These are phyloP conservation scores for Platycnemis pennipes DNA, from an alignment of 2,888 invertebrate species.

Conservation along the genomic window DNA sequence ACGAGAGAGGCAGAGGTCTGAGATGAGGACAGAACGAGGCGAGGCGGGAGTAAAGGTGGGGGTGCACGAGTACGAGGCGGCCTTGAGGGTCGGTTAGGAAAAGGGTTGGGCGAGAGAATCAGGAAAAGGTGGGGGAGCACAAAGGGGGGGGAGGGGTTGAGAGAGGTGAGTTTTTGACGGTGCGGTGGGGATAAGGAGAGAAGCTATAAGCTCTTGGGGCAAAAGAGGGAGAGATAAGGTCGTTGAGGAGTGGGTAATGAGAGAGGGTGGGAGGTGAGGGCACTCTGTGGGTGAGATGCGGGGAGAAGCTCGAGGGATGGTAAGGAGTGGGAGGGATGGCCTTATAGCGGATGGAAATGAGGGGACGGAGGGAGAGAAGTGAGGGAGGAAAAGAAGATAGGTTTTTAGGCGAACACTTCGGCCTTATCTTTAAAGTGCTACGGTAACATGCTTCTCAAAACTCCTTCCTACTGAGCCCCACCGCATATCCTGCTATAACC, in stretches of 20 bases:
- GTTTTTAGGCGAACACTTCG: background rate
- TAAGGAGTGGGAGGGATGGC: background rate
- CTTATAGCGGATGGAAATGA: background rate
- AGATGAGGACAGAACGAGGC: background rate
- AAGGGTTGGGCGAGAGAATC: background rate
- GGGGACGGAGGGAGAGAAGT: background rate
- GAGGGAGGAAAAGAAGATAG: background rate
- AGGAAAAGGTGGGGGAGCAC: background rate
- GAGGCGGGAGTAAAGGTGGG: background rate
- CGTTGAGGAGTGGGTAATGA: no score
- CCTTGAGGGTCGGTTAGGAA: background rate
- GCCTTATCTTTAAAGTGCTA: slow-evolving; percentile 10
- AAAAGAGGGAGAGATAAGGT: background rate
- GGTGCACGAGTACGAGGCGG: no score
- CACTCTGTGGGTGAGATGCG: background rate
- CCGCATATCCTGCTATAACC: no score
- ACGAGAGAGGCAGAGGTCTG: no score
- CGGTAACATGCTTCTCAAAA: background rate
- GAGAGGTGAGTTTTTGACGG: no score
- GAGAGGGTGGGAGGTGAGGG: no score
- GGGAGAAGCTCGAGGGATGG: background rate
- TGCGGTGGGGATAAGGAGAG: background rate
- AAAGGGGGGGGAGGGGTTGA: background rate
- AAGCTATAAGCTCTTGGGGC: background rate
- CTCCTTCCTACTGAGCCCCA: no score